A percentile compares a stretch with the other conserved stretches of the same genome.
Conservation (phyloP, 1,140 invertebrate species). For the Drosophila kurseongensis region DNA sequence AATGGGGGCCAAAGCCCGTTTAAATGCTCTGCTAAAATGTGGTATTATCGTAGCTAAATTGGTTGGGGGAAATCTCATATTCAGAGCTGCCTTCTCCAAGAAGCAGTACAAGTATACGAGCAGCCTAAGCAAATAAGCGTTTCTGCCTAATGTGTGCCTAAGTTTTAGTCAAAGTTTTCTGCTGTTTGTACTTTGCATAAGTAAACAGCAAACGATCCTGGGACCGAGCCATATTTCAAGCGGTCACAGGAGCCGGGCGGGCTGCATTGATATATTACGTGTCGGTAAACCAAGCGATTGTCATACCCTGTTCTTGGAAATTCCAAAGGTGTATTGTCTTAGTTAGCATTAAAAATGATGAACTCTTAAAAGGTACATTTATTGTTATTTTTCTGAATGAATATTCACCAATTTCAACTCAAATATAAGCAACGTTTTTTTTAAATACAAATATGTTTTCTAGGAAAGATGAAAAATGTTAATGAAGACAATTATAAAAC, state of each 20-base stretch:
- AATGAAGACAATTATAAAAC: no score
- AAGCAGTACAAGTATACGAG: conserved; percentile 7
- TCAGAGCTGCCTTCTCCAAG: neutral
- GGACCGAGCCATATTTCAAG: conserved; percentile 66
- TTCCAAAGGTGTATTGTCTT: neutral
- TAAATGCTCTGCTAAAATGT: conserved; percentile 9
- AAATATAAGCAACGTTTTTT: no score
- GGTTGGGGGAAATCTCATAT: conserved; percentile 15
- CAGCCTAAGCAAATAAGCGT: conserved; percentile 69
- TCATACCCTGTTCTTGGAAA: conserved; percentile 11
- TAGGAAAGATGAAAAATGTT: no score
- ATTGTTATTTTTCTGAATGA: no score
- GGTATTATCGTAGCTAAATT: neutral
- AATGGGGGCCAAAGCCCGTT: conserved; percentile 9
- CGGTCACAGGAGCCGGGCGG: conserved; percentile 31
- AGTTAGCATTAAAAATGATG: no score
- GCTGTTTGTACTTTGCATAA: conserved; percentile 55
- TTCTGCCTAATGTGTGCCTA: conserved; percentile 61
- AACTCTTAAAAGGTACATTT: no score
- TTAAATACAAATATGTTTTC: no score
- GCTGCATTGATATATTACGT: conserved; percentile 80
- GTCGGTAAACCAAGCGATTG: conserved; percentile 48
- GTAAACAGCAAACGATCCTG: conserved; percentile 42
- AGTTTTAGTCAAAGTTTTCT: conserved; percentile 50
- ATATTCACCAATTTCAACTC: no score